These are phyloP conservation scores for Zelleria hepariella DNA, from an alignment of 2,888 invertebrate genomes.

Conservation along the genomic window DNA sequence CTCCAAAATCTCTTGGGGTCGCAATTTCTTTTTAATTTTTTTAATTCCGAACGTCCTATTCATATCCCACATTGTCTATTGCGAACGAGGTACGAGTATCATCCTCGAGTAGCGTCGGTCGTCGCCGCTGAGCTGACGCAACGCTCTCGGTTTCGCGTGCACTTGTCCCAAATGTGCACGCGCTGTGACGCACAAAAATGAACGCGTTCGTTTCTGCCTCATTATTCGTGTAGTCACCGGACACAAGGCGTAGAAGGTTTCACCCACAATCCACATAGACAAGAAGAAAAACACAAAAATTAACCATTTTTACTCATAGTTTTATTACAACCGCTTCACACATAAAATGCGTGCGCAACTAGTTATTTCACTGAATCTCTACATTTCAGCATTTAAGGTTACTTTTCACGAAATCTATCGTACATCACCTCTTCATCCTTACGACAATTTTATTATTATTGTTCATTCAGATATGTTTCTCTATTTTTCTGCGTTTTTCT, in stretches of 20 bases:
- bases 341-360: too few species aligned
- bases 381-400: too few species aligned
- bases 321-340: too few species aligned
- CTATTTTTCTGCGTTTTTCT: too few species aligned
- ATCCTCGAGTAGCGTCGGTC: slow-evolving; percentile 26
- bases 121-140: slow-evolving; percentile 36
- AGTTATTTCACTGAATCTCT: too few species aligned
- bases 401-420: too few species aligned
- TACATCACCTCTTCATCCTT: too few species aligned
- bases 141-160: slow-evolving; percentile 67
- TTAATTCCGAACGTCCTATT: neutral
- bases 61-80: slow-evolving; percentile 22
- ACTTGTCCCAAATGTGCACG: slow-evolving; percentile 64
- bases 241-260: neutral
- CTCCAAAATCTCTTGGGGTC: neutral
- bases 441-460: too few species aligned
- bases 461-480: too few species aligned
- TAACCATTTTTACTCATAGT: too few species aligned
- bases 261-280: too few species aligned
- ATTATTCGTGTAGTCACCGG: neutral
- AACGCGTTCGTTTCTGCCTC: slow-evolving; percentile 44
- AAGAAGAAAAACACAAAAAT: too few species aligned
- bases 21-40: neutral
- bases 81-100: slow-evolving; percentile 42
- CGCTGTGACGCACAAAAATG: slow-evolving; percentile 60